Conservation (phyloP, 2,888 invertebrate genomes). For the Apamea anceps region DNA sequence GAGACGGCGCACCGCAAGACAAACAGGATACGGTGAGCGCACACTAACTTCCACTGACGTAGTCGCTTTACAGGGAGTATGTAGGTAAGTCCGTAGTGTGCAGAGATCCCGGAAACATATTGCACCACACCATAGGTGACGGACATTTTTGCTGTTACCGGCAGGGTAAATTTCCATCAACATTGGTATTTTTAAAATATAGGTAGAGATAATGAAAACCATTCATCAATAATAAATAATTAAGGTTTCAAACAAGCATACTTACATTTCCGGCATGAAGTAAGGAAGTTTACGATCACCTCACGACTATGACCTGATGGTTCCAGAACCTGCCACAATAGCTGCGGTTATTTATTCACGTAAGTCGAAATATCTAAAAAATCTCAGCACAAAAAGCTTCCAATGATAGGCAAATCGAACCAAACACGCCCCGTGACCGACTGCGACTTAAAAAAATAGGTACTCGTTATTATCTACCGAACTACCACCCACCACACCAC, state of each 20-base stretch:
- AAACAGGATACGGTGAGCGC: slow-evolving; percentile 84
- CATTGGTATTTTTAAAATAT: background rate
- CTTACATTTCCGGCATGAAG: background rate
- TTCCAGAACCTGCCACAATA: background rate
- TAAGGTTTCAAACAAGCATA: background rate
- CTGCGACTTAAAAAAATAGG: background rate
- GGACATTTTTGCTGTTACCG: background rate
- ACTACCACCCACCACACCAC: too few relatives aligned
- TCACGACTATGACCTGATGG: slow-evolving; percentile 1
- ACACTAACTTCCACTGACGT: background rate
- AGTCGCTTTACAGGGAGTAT: background rate
- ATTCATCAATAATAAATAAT: background rate
- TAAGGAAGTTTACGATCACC: background rate
- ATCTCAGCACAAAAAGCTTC: slow-evolving; percentile 9
- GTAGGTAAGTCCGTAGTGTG: too few relatives aligned
- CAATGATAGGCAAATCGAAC: slow-evolving; percentile 4
- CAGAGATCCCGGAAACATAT: background rate
- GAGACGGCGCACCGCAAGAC: slow-evolving; percentile 93
- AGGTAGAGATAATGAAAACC: background rate
- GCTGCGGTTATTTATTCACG: background rate
- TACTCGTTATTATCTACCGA: background rate
- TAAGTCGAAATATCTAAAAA: slow-evolving; percentile 18
- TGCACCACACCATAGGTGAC: too few relatives aligned
- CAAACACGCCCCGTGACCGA: background rate
- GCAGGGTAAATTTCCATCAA: background rate